These are phyloP conservation scores for Emydocephalus ijimae DNA, from an alignment of 2,113 vertebrate species.

Conservation along the genomic window DNA sequence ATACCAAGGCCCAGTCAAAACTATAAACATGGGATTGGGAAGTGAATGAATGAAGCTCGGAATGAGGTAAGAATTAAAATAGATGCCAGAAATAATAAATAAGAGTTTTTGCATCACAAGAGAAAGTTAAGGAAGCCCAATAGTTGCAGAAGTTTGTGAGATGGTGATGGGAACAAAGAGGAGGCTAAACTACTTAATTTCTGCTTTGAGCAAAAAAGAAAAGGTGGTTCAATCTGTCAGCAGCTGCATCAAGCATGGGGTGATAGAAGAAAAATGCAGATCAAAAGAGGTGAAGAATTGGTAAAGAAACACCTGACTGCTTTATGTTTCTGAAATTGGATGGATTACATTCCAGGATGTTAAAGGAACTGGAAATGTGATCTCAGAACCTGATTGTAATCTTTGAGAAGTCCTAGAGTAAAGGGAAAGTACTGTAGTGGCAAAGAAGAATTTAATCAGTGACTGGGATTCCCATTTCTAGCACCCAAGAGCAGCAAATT, in stretches of 20 bases:
- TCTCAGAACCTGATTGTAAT: background rate
- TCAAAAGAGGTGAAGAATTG: background rate
- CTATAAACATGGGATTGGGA: background rate
- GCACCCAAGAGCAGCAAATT: background rate
- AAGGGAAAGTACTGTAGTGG: background rate
- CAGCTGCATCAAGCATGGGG: background rate
- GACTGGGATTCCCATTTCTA: background rate
- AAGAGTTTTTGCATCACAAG: background rate
- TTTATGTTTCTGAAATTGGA: background rate
- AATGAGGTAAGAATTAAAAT: background rate
- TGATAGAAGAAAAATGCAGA: background rate
- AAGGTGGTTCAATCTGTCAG: background rate
- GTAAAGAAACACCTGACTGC: background rate
- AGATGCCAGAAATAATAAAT: background rate
- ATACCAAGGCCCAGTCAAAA: background rate
- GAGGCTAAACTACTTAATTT: background rate
- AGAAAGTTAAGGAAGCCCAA: background rate
- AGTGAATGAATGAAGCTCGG: background rate
- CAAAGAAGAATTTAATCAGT: background rate
- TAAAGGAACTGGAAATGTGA: background rate
- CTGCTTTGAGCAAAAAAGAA: background rate
- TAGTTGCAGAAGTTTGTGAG: background rate
- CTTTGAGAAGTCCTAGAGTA: background rate
- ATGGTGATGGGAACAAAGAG: background rate
- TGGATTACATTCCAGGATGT: background rate